phyloP scores from a whole-genome alignment of 2,113 vertebrate species.

The Myxocyprinus asiaticus region DNA sequence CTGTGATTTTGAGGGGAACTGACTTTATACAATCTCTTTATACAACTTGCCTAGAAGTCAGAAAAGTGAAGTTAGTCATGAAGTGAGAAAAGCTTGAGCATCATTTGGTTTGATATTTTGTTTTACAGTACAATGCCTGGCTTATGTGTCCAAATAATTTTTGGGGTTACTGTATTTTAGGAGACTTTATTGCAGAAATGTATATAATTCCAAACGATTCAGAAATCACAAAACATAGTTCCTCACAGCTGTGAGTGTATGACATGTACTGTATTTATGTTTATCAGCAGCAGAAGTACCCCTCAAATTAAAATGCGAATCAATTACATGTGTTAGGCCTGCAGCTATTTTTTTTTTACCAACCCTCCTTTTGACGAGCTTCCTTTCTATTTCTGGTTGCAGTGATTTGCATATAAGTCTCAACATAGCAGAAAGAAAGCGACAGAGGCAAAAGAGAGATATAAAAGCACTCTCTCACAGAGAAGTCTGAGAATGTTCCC shows the following conservation, averaged over 20 bases:
- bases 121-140: too few relatives aligned
- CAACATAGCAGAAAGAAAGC: constrained; percentile 10
- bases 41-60: too few relatives aligned
- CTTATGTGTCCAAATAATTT: too few relatives aligned
- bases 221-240: too few relatives aligned
- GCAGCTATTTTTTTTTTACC: constrained; percentile 20
- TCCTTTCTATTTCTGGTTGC: constrained; percentile 5
- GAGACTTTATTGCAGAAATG: too few relatives aligned
- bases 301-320: not conserved
- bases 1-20: too few relatives aligned
- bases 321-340: not conserved
- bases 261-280: not conserved
- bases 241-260: not conserved
- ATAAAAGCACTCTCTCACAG: constrained; percentile 9
- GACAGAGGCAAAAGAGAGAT: not conserved
- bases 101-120: too few relatives aligned
- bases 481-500: constrained; percentile 31
- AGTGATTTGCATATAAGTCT: constrained; percentile 26
- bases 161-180: too few relatives aligned
- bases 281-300: not conserved
- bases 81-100: too few relatives aligned
- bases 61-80: too few relatives aligned
- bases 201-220: too few relatives aligned
- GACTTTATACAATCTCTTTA: too few relatives aligned
- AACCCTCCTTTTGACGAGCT: not conserved